Percentiles rank a stretch among this genome's conserved stretches.
Evolutionary conservation across 2,888 invertebrate genomes (phyloP).

Genomic region (Ichneumoninae sp.): DNA sequence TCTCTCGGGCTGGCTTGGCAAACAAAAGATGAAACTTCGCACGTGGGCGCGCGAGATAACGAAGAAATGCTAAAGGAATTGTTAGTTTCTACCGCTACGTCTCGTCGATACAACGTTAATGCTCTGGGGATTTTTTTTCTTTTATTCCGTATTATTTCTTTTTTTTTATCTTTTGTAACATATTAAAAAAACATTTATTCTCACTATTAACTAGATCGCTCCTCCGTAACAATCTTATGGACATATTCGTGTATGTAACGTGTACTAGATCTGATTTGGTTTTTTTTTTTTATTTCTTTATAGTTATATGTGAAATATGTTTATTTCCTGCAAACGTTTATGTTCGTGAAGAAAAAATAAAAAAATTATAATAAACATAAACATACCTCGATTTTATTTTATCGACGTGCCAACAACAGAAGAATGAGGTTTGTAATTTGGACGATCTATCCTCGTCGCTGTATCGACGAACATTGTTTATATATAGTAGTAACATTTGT

Average conservation of each 20-base stretch:
- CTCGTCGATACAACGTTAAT: conserved; percentile 59
- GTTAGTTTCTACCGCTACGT: conserved; percentile 50
- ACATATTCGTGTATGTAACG: conserved; percentile 61
- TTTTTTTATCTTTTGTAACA: conserved; percentile 56
- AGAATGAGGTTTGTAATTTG: conserved; percentile 32
- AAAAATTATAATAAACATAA: conserved; percentile 33
- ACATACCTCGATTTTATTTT: conserved; percentile 16
- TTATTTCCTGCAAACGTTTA: conserved; percentile 33
- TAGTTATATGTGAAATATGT: conserved; percentile 40
- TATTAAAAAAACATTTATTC: conserved; percentile 64
- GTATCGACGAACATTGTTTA: conserved; percentile 32
- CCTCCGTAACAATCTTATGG: conserved; percentile 63
- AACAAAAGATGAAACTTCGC: conserved; percentile 36
- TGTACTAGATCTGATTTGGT: conserved; percentile 61
- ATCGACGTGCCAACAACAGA: conserved; percentile 24
- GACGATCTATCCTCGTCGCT: conserved; percentile 18
- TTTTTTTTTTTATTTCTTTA: conserved; percentile 23
- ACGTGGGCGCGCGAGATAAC: conserved; percentile 34
- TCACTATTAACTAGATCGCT: conserved; percentile 62
- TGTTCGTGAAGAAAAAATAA: conserved; percentile 23
- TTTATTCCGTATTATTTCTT: conserved; percentile 55
- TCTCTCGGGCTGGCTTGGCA: conserved; percentile 29
- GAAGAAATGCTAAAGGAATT: conserved; percentile 57
- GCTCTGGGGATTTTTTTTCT: conserved; percentile 57
- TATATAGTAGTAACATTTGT: conserved; percentile 28